phyloP scores from a whole-genome alignment of 2,113 vertebrate species.

The Oreamnos americanus region DNA sequence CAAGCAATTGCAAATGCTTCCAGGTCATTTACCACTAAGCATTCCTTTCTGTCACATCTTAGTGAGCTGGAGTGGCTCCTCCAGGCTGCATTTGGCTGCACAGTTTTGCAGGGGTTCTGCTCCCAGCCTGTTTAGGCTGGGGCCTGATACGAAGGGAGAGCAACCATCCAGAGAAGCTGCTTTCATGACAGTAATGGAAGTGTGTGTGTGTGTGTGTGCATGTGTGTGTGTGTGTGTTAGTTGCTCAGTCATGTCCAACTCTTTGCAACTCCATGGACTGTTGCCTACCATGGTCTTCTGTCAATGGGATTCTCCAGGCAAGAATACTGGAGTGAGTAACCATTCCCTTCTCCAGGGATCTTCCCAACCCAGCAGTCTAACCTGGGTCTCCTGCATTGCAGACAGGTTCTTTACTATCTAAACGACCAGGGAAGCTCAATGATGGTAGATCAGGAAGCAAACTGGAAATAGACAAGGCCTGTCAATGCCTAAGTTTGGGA shows the following conservation, averaged over 20 bases:
- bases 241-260: background rate
- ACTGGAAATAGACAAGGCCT: background rate
- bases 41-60: background rate
- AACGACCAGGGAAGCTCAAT: background rate
- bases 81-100: background rate
- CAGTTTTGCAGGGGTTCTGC: background rate
- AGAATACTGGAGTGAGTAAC: background rate
- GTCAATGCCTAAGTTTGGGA: background rate
- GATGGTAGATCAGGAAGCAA: background rate
- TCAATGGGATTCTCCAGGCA: background rate
- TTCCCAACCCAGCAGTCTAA: background rate
- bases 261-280: background rate
- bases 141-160: background rate
- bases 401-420: background rate
- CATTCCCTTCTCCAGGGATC: background rate
- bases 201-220: background rate
- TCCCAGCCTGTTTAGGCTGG: fast-evolving
- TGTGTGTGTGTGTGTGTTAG: background rate
- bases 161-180: background rate
- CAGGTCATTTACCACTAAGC: background rate
- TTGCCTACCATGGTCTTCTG: background rate
- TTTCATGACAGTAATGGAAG: background rate
- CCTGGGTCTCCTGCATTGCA: background rate
- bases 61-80: background rate
- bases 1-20: background rate